Percentiles rank a stretch among this genome's conserved stretches.
phyloP scores from a whole-genome alignment of 2,797 vertebrate genomes.

The Poeciliopsis presidionis region DNA sequence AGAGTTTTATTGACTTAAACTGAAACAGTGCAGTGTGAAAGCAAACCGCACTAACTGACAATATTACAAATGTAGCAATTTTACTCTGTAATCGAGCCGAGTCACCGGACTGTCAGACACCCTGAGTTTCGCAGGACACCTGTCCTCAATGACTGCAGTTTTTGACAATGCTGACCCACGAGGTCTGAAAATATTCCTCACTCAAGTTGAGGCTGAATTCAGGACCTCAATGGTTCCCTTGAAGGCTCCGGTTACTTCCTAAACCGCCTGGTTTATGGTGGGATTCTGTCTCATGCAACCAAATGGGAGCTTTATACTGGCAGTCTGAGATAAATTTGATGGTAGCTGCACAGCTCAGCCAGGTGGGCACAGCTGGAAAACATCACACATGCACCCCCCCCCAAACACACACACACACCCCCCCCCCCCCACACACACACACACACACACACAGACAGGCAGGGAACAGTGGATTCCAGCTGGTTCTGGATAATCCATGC shows the following conservation, averaged over 20 bases:
- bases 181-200: constrained; percentile 28
- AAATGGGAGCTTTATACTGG: constrained; percentile 42
- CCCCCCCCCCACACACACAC: not conserved
- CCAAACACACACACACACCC: not conserved
- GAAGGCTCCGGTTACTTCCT: not conserved
- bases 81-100: not conserved
- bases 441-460: constrained; percentile 31
- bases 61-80: too few relatives aligned
- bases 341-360: constrained; percentile 57
- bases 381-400: not conserved
- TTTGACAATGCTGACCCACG: not conserved
- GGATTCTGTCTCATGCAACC: constrained; percentile 14
- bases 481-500: constrained; percentile 56
- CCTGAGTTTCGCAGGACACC: not conserved
- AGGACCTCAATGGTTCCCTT: not conserved
- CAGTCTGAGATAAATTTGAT: constrained; percentile 53
- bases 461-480: constrained; percentile 52
- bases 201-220: constrained; percentile 16
- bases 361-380: constrained; percentile 59
- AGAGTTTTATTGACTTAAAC: too few relatives aligned
- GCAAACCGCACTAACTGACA: too few relatives aligned
- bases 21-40: too few relatives aligned
- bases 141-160: not conserved
- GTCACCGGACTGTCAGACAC: not conserved
- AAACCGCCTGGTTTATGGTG: constrained; percentile 16